Evolutionary conservation across 2,888 invertebrate genomes (phyloP), one percentile per base, ranked within the genome.

Genomic region (Alloscopus bannaensis): DNA sequence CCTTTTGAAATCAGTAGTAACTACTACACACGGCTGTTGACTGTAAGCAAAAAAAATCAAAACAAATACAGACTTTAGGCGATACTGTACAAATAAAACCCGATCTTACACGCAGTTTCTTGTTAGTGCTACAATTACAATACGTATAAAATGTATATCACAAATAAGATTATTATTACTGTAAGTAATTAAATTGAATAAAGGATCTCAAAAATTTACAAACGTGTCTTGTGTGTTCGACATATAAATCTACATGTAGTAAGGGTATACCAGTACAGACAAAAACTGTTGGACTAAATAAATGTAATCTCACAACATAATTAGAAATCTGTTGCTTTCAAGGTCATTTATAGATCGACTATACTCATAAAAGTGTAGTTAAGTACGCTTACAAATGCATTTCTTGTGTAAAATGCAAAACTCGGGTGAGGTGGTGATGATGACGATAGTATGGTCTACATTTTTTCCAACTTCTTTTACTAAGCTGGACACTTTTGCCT

Each of bases 71-170:
- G 13, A 8, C 8, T 36, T 8, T 36, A 36, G 8, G n/a, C 11
- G 36, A 18, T 31, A 22, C 42, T 65, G 40, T 71, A 36, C 55
- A 55, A 55, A 55, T 28, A 55, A 26, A 55, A 42, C 18, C 36
- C 6, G 18, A 3, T 42, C 6, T 18, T 20, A 28, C 28, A 55
- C 55, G 55, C 18, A 55, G 62, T 40, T 62, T 73, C 26, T 72
- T 36, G 6, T 59, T 72, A 45, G 65, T n/a, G n/a, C n/a, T n/a
- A n/a, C n/a, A n/a, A 73, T 65, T 73, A 66, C 73, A 73, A 59
- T 76, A 76, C 66, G 75, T 76, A 76, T 68, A 76, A 76, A 76
- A 76, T 62, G 40, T 76, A 59, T 76, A 76, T 76, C 75, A 76
- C 75, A 76, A 75, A 76, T 40, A 76, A 59, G 65, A 55, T 28